Percentiles rank a stretch among this genome's conserved stretches.
Evolutionary conservation across 2,888 invertebrate genomes (phyloP).

Genomic region (Amblyjoppa fuscipennis): DNA sequence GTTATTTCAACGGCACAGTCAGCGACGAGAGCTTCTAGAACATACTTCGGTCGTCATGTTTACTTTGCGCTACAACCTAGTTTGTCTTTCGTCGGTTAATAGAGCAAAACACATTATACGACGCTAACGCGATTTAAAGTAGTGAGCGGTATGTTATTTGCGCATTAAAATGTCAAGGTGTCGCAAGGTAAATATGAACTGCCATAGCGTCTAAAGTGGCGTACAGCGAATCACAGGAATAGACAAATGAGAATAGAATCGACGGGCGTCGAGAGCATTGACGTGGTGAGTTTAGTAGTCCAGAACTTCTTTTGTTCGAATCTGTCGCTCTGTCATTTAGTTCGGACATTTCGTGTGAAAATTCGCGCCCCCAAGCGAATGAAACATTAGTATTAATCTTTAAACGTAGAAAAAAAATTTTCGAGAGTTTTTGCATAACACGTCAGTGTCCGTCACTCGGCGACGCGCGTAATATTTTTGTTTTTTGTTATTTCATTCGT

Average conservation of each 20-base stretch:
- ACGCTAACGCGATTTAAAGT: no score
- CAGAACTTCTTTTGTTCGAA: no score
- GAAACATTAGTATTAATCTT: no score
- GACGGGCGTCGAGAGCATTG: not conserved
- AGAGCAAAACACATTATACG: no score
- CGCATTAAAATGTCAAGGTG: not conserved
- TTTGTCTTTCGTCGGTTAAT: not conserved
- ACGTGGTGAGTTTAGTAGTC: not conserved
- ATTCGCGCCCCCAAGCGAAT: not conserved
- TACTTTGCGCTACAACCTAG: not conserved
- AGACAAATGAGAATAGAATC: not conserved
- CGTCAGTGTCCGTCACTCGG: not conserved
- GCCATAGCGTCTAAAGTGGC: not conserved
- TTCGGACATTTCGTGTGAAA: not conserved
- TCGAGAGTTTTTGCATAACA: not conserved
- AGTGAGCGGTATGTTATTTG: not conserved
- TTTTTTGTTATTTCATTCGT: not conserved
- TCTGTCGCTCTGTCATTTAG: not conserved
- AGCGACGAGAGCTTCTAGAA: not conserved
- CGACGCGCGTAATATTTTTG: no score
- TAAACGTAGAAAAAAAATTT: no score
- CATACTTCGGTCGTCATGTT: not conserved
- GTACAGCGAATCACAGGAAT: not conserved
- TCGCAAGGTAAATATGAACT: not conserved
- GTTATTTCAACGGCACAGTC: not conserved